Conservation (phyloP, 2,797 vertebrate species). For the Myotis daubentonii region DNA sequence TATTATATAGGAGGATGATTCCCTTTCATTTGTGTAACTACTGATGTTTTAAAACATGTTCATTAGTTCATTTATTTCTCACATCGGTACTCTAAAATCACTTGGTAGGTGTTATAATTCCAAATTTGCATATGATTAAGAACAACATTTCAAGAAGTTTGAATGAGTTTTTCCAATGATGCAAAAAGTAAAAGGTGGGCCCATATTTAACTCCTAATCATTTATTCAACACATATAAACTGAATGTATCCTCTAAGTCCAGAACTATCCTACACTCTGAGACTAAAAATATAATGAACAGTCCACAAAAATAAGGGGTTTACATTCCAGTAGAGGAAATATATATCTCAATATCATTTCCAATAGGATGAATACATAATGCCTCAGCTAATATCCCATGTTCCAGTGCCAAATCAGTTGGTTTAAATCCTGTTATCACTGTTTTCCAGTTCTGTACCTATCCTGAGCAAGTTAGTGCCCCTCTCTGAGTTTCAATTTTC, state of each 20-base stretch:
- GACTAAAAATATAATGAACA: not conserved
- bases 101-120: not conserved
- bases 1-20: not conserved
- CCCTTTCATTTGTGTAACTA: not conserved
- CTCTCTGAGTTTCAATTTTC: not conserved
- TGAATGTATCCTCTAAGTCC: not conserved
- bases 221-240: not conserved
- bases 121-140: not conserved
- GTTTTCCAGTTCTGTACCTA: not conserved
- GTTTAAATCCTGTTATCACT: not conserved
- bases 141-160: not conserved
- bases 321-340: not conserved
- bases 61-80: constrained; percentile 24
- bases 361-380: not conserved
- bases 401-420: not conserved
- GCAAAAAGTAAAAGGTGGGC: not conserved
- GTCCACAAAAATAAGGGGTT: not conserved
- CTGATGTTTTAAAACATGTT: constrained; percentile 38
- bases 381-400: not conserved
- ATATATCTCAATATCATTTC: not conserved
- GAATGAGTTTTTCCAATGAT: not conserved
- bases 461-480: not conserved
- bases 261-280: not conserved
- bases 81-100: not conserved
- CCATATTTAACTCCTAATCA: not conserved